Conservation (phyloP, 2,888 invertebrate genomes). For the Ditylenchus weischeri region DNA sequence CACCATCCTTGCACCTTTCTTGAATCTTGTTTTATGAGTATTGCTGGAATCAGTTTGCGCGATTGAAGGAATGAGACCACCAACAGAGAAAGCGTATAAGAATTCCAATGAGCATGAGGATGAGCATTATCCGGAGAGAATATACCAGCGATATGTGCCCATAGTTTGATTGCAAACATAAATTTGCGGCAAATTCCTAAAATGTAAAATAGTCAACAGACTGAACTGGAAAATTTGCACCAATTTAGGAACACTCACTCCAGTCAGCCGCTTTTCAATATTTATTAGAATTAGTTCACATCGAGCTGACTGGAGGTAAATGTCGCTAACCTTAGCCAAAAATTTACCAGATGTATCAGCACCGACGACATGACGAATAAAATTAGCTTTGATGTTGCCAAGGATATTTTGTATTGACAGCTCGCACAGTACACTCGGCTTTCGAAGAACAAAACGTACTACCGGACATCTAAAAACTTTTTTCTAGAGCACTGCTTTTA, state of each 20-base stretch:
- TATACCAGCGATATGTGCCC: slow-evolving; percentile 33
- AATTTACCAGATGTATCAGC: slow-evolving; percentile 22
- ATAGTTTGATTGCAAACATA: slow-evolving; percentile 34
- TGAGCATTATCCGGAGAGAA: slow-evolving; percentile 22
- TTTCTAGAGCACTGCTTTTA: too few species aligned
- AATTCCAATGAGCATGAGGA: slow-evolving; percentile 32
- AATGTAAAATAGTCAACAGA: neutral
- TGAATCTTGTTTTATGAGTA: slow-evolving; percentile 10
- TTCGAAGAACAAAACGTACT: slow-evolving; percentile 26
- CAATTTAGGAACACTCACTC: too few species aligned
- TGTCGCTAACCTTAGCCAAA: neutral
- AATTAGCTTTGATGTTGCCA: slow-evolving; percentile 28
- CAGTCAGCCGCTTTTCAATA: neutral
- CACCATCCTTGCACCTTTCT: slow-evolving; percentile 27
- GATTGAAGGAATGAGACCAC: slow-evolving; percentile 32
- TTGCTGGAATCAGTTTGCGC: slow-evolving; percentile 12
- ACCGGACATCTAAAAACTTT: slow-evolving; percentile 20
- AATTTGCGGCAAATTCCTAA: slow-evolving; percentile 26
- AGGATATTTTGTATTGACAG: slow-evolving; percentile 35
- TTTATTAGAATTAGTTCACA: too few species aligned
- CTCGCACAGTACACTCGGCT: slow-evolving; percentile 26
- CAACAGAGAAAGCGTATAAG: slow-evolving; percentile 37
- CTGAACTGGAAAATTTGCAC: too few species aligned
- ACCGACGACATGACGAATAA: slow-evolving; percentile 20
- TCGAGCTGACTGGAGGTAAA: too few species aligned